These are phyloP conservation scores for Mustela nigripes DNA, from an alignment of 2,113 vertebrate species.

Conservation along the genomic window DNA sequence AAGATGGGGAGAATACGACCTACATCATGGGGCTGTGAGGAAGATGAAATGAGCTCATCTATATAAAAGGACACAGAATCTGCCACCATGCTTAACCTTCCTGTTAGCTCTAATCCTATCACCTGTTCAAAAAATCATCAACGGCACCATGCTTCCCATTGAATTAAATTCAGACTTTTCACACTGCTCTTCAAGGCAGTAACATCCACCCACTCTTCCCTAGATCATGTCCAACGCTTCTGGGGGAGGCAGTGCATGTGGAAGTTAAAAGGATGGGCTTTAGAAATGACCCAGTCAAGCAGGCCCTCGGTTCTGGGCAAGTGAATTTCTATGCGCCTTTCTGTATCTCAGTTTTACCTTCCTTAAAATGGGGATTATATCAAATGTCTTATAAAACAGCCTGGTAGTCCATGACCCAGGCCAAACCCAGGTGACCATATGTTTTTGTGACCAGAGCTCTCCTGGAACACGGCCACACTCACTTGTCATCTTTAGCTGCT, in stretches of 20 bases:
- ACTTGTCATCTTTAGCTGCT: neutral
- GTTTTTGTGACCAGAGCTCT: constrained; percentile 20
- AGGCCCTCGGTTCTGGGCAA: neutral
- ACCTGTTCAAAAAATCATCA: neutral
- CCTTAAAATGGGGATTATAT: neutral
- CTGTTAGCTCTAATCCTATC: neutral
- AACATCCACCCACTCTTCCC: neutral
- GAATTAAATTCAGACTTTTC: neutral
- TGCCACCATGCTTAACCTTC: neutral
- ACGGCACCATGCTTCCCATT: neutral
- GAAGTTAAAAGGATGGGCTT: neutral
- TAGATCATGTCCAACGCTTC: fast-evolving
- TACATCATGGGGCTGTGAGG: neutral
- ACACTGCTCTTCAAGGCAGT: neutral
- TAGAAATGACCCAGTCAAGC: neutral
- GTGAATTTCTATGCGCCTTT: neutral
- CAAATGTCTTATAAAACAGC: neutral
- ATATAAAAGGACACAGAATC: neutral
- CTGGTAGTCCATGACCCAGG: neutral
- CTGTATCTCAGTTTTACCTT: neutral
- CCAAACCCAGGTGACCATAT: neutral
- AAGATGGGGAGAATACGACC: neutral
- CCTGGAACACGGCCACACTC: neutral
- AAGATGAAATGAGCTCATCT: neutral
- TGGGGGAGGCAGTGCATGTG: too few species aligned